phyloP scores from a whole-genome alignment of 35 echinoderm and acorn worm species.

The Strongylocentrotus purpuratus region DNA sequence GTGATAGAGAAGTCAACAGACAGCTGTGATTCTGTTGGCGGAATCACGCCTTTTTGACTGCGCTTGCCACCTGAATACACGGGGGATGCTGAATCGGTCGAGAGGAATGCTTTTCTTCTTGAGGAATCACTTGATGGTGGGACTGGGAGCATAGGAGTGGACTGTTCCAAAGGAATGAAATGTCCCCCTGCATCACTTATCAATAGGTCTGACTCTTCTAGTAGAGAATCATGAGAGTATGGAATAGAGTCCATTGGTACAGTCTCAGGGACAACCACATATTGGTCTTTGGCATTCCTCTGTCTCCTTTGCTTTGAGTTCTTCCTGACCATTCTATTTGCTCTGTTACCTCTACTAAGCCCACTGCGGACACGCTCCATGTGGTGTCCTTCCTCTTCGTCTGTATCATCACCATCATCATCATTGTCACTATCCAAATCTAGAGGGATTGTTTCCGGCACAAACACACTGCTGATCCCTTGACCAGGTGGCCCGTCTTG shows the following conservation, averaged over 20 bases:
- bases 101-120: background rate
- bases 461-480: background rate
- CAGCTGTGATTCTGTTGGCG: conserved; percentile 27
- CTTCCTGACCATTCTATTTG: background rate
- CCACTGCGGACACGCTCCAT: background rate
- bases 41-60: background rate
- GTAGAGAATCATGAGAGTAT: background rate
- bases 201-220: background rate
- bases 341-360: background rate
- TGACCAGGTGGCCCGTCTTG: background rate
- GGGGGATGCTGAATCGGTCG: background rate
- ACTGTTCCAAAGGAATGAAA: background rate
- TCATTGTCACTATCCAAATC: background rate
- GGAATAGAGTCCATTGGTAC: background rate
- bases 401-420: background rate
- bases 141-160: background rate
- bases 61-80: background rate
- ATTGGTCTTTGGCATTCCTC: background rate
- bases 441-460: background rate
- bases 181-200: background rate
- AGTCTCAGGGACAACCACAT: background rate
- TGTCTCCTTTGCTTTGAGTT: background rate
- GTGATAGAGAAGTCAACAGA: conserved; percentile 36
- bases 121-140: background rate
- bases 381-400: background rate